Evolutionary conservation across 2,113 vertebrate species (phyloP), one percentile per base, ranked within the genome.

Genomic region (Natator depressus): DNA sequence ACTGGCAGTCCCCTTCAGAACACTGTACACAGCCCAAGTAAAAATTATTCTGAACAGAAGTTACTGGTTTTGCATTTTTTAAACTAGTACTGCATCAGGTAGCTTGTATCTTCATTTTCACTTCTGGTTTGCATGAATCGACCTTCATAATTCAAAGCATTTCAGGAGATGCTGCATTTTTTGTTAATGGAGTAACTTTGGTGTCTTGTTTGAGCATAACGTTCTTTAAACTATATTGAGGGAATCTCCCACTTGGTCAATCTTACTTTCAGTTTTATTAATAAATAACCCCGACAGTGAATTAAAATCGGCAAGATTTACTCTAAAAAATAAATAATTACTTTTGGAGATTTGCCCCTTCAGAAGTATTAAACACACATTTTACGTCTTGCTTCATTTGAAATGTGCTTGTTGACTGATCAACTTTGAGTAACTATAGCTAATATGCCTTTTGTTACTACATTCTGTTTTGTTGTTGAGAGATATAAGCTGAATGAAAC

Each of bases 251-350:
- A 83, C 84, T 91, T 91, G 92, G 88, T 95, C 87, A 89, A 72
- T 91, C 95, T 55, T 80, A 84, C 92, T 82, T 88, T 85, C 94
- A 69, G n/a, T 95, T 95, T 96, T 84, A 93, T 88, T 55, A 62
- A 91, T 76, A 3, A 13, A 88, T 47, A 90, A 29, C 20, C 59
- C 87, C 82, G 54, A 51, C 93, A 88, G 80, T 86, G 86, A 79
- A 93, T 95, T 92, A 96, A 85, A 96, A 97, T 69, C 47, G 50
- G 84, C 94, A 90, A 50, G 78, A 88, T 94, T 94, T 95, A 93
- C 91, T 93, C 82, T 91, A 78, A 57, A 57, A 93, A 89, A 78
- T 80, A 89, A 95, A 95, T 16, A 50, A 35, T 93, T 82, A 84
- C 90, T 94, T 20, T 86, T 90, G 82, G 93, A 94, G 90, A 95